Evolutionary conservation across 2,888 invertebrate genomes (phyloP).

Genomic region (Morpho achilles): DNA sequence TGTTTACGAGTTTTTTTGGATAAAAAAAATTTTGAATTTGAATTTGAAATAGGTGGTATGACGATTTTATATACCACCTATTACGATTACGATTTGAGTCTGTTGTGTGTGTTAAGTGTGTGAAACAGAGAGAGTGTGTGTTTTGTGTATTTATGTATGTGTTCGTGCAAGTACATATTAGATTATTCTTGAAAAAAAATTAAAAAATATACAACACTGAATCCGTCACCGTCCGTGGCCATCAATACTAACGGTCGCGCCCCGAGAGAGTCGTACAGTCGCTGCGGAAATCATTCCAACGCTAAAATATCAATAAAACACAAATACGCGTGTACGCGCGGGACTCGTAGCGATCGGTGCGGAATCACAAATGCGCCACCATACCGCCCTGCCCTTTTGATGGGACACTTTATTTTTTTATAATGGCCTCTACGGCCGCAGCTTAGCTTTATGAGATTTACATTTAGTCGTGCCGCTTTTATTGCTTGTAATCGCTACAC

Average conservation of each 20-base stretch:
- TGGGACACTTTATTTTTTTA: constrained; percentile 71
- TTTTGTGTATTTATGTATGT: too few relatives aligned
- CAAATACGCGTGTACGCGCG: constrained; percentile 42
- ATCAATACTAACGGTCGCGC: constrained; percentile 65
- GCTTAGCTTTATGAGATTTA: constrained; percentile 56
- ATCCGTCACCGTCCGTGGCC: constrained; percentile 45
- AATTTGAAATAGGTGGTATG: too few relatives aligned
- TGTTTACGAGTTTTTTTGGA: too few relatives aligned
- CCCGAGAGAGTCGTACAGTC: constrained; percentile 64
- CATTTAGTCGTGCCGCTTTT: constrained; percentile 65
- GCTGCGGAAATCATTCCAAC: constrained; percentile 71
- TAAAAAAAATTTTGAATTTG: too few relatives aligned
- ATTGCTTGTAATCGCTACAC: constrained; percentile 49
- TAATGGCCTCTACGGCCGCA: constrained; percentile 53
- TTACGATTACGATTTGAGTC: too few relatives aligned
- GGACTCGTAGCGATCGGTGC: constrained; percentile 56
- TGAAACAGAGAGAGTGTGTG: too few relatives aligned
- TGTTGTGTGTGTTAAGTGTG: too few relatives aligned
- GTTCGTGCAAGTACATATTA: too few relatives aligned
- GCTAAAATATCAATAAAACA: constrained; percentile 79
- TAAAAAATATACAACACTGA: constrained; percentile 26
- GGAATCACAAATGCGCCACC: constrained; percentile 61
- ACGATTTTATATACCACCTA: too few relatives aligned
- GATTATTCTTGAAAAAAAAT: not conserved
- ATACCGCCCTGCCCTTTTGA: constrained; percentile 59